A percentile compares a stretch with the other conserved stretches of the same genome.
phyloP scores from a whole-genome alignment of 2,888 invertebrate species.

The Meiosimyza platycephala region DNA sequence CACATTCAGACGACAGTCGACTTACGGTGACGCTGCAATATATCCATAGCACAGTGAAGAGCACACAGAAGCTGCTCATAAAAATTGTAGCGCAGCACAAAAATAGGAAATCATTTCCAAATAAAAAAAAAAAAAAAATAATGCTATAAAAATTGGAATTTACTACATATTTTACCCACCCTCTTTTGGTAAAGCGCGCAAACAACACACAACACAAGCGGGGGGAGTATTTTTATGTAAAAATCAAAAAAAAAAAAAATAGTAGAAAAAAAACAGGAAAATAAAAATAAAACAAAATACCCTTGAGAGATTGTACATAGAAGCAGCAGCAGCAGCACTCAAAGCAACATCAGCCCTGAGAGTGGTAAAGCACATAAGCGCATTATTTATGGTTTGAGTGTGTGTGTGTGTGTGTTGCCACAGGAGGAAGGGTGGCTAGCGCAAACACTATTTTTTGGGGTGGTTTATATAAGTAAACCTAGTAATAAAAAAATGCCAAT shows the following conservation, averaged over 20 bases:
- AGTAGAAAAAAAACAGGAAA: neutral
- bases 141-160: constrained; percentile 42
- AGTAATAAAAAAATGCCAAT: constrained; percentile 6
- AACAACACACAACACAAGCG: neutral
- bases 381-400: constrained; percentile 32
- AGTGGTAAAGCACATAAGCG: constrained; percentile 42
- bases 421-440: constrained; percentile 17
- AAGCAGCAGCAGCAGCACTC: neutral
- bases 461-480: constrained; percentile 21
- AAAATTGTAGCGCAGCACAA: constrained; percentile 17
- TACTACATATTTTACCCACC: constrained; percentile 26
- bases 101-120: constrained; percentile 27
- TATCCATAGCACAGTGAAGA: neutral
- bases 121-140: constrained; percentile 7
- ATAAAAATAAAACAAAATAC: constrained; percentile 9
- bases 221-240: constrained; percentile 36
- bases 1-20: too few relatives aligned
- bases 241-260: neutral
- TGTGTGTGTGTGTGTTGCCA: too few relatives aligned
- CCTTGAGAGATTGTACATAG: constrained; percentile 16
- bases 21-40: too few relatives aligned
- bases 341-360: constrained; percentile 17
- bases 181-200: constrained; percentile 20
- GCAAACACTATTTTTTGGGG: constrained; percentile 14
- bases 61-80: neutral